These are phyloP conservation scores for Monodelphis domestica DNA, from an alignment of 2,797 vertebrate genomes.

Conservation along the genomic window DNA sequence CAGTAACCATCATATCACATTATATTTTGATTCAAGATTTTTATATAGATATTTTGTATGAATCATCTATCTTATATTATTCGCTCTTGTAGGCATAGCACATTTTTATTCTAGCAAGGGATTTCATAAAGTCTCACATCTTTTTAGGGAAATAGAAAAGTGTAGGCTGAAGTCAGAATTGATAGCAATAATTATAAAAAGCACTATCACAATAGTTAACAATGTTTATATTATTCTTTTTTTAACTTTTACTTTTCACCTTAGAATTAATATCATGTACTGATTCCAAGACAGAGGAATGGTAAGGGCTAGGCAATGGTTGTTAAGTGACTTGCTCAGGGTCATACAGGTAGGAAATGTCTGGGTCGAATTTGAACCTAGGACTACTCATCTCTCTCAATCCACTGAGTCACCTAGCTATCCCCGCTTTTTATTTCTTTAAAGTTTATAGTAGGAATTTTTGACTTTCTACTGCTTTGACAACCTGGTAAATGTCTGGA, in stretches of 20 bases:
- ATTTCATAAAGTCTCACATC: neutral
- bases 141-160: neutral
- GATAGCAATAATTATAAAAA: neutral
- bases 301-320: no score
- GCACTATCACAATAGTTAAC: neutral
- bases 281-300: no score
- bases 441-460: neutral
- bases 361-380: no score
- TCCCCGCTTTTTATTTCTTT: no score
- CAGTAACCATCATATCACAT: neutral
- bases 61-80: neutral
- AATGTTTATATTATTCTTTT: neutral
- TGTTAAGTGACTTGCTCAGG: no score
- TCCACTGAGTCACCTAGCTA: no score
- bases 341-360: no score
- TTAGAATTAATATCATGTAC: no score
- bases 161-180: neutral
- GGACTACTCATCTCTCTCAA: no score
- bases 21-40: neutral
- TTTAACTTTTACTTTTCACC: no score
- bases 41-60: neutral
- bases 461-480: neutral
- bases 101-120: constrained; percentile 5
- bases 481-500: no score
- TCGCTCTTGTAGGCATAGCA: neutral